Evolutionary conservation across 2,888 invertebrate genomes (phyloP), one percentile per base, ranked within the genome.

Genomic region (Hyppa rectilinea): DNA sequence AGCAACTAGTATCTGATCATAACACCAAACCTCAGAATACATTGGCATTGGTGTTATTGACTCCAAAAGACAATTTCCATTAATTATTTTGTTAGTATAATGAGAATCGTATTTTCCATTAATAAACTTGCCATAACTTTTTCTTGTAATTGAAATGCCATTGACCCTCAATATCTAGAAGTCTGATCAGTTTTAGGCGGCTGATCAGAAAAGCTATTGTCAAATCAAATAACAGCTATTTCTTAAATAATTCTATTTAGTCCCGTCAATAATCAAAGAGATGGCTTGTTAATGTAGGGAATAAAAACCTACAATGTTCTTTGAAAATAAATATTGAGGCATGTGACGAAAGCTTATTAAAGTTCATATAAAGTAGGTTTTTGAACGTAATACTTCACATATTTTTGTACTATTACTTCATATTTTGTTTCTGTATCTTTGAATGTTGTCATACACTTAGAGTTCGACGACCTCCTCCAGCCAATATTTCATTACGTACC

Each of bases 401-500:
- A 53, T 49, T 64, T 71, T 38, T 61, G 29, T 62, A 1, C 10
- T 2, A 31, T 58, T 12, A 45, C 38, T 26, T 40, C 12, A n/a
- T 38, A 45, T 31, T 31, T 31, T 14, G 9, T 29, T 53, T 50
- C 14, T 29, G 6, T 29, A 23, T 45, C 26, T 52, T 40, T 43
- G 14, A 59, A 62, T 64, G 17, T 59, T 60, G n/a, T 34, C 43
- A 34, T 59, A 38, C 31, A 10, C 4, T 20, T 23, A 43, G 4
- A 43, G 80, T 72, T 78, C 82, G 67, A 64, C 43, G 73, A 81
- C 81, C 45, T 62, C 26, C 45, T 29, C 17, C 20, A n/a, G 12
- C 43, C 29, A 20, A 43, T 4, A 53, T 50, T 45, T n/a, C 45
- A 60, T 73, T 53, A 64, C 14, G 52, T 49, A 59, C 4, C 20